A percentile compares a stretch with the other conserved stretches of the same genome.
Conservation (phyloP, 1,140 invertebrate species). For the Ips nitidus region DNA sequence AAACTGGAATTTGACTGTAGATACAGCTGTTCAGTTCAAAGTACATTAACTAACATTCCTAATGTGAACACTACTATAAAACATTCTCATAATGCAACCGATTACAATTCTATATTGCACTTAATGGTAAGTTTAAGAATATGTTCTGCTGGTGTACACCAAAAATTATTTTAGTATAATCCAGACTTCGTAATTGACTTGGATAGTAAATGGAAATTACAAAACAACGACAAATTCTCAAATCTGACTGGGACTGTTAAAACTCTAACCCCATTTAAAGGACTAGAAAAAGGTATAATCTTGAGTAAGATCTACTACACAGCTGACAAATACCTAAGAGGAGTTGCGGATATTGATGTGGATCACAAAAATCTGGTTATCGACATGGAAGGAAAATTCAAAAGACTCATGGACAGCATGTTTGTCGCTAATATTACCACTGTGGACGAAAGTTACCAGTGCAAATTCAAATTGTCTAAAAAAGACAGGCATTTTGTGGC, state of each 20-base stretch:
- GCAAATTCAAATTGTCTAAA: slow-evolving; percentile 69
- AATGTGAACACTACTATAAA: slow-evolving; percentile 58
- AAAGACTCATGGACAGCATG: slow-evolving; percentile 66
- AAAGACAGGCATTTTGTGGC: slow-evolving; percentile 69
- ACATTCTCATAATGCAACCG: slow-evolving; percentile 56
- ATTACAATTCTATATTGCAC: slow-evolving; percentile 56
- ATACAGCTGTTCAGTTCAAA: slow-evolving; percentile 57
- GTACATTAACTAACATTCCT: slow-evolving; percentile 60
- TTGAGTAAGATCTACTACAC: slow-evolving; percentile 64
- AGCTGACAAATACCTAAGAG: slow-evolving; percentile 61
- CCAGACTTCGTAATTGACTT: slow-evolving; percentile 58
- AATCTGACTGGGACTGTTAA: slow-evolving; percentile 61
- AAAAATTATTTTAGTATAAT: slow-evolving; percentile 50
- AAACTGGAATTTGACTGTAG: slow-evolving; percentile 53
- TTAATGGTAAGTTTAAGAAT: slow-evolving; percentile 48
- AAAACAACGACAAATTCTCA: slow-evolving; percentile 49
- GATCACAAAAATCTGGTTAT: slow-evolving; percentile 68
- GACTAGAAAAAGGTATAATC: slow-evolving; percentile 65
- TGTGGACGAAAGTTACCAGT: slow-evolving; percentile 65
- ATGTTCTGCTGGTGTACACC: background rate
- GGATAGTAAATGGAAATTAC: slow-evolving; percentile 60
- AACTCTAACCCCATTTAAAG: slow-evolving; percentile 60
- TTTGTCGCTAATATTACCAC: slow-evolving; percentile 71
- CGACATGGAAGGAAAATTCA: slow-evolving; percentile 62
- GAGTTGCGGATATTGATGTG: slow-evolving; percentile 66